Percentiles rank a stretch among this genome's conserved stretches.
These are phyloP conservation scores for Danionella dracula DNA, from an alignment of 2,797 vertebrate species.

Conservation along the genomic window DNA sequence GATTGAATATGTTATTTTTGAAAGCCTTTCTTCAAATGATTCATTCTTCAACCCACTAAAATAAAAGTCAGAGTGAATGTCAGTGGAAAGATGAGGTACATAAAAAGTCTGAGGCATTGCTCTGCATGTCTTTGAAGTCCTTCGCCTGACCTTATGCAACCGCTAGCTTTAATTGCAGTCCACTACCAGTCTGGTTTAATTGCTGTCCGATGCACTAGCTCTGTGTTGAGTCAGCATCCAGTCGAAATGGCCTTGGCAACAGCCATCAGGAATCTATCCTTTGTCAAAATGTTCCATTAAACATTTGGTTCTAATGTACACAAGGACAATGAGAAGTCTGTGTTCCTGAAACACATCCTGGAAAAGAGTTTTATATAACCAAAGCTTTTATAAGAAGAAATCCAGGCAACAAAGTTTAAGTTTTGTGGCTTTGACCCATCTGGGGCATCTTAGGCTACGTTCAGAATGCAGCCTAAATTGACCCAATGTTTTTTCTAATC, in stretches of 20 bases:
- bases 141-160: conserved; percentile 12
- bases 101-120: conserved; percentile 9
- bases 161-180: conserved; percentile 20
- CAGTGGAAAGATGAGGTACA: background rate
- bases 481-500: too few species aligned
- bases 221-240: conserved; percentile 34
- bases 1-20: background rate
- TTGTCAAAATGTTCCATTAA: conserved; percentile 1
- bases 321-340: background rate
- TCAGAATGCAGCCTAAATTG: too few species aligned
- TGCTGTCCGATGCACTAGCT: conserved; percentile 21
- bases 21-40: background rate
- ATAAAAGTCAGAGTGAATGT: background rate
- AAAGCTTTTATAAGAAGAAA: background rate
- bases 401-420: background rate
- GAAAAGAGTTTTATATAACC: background rate
- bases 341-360: background rate
- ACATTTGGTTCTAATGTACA: background rate
- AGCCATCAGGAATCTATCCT: conserved; percentile 27
- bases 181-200: conserved; percentile 10
- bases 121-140: background rate
- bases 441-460: background rate
- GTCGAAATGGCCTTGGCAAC: conserved; percentile 32
- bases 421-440: background rate
- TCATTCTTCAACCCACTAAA: background rate